Percentiles rank a stretch among this genome's conserved stretches.
Evolutionary conservation across 1,140 invertebrate species (phyloP).

Genomic region (Drosophila ficusphila): DNA sequence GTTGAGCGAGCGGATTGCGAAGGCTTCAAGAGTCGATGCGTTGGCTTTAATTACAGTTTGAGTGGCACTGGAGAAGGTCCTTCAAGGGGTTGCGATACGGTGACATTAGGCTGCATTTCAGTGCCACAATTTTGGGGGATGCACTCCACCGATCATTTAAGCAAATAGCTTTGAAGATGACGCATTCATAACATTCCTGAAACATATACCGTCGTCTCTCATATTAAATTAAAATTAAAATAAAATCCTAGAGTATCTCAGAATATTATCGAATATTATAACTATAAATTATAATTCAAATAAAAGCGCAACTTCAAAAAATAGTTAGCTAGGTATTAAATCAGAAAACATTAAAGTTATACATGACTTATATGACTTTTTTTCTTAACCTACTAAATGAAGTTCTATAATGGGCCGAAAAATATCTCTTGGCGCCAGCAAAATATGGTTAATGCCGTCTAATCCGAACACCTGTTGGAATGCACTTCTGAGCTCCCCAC

Average conservation of each 20-base stretch:
- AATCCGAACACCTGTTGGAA: slow-evolving; percentile 26
- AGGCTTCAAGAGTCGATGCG: slow-evolving; percentile 30
- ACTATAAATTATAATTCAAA: too few relatives aligned
- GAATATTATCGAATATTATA: too few relatives aligned
- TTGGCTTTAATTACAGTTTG: slow-evolving; percentile 63
- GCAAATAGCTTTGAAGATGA: not conserved
- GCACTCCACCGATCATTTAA: not conserved
- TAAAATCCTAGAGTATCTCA: too few relatives aligned
- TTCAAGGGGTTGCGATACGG: slow-evolving; percentile 8
- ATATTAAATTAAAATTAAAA: too few relatives aligned
- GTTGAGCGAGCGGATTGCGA: slow-evolving; percentile 19
- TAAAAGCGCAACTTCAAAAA: too few relatives aligned
- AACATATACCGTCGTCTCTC: too few relatives aligned
- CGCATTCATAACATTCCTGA: not conserved
- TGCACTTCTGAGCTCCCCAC: not conserved
- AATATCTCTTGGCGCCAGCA: not conserved
- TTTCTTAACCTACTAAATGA: not conserved
- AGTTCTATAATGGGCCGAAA: not conserved
- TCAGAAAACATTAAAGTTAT: too few relatives aligned
- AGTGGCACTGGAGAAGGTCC: slow-evolving; percentile 39
- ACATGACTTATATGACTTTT: too few relatives aligned
- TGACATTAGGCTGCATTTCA: not conserved
- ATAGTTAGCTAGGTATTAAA: too few relatives aligned
- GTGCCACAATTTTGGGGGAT: slow-evolving; percentile 4
- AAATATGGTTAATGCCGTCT: not conserved